phyloP scores from a whole-genome alignment of 1,140 invertebrate species.

The Tetragonula clypearis region DNA sequence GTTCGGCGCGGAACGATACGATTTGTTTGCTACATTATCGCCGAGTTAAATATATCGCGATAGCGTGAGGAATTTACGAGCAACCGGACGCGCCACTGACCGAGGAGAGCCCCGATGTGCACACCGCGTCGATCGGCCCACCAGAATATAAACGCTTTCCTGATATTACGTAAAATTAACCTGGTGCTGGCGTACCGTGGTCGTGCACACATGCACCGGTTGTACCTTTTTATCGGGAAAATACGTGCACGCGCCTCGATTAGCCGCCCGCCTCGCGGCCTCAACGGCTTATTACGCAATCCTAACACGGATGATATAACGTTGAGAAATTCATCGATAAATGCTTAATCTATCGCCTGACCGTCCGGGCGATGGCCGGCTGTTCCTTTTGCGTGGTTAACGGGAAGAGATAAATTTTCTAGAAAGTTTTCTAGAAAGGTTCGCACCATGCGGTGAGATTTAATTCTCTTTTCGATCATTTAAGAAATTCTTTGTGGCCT shows the following conservation, averaged over 20 bases:
- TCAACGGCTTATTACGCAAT: conserved; percentile 16
- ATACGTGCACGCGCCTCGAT: conserved; percentile 17
- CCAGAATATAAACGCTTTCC: not conserved
- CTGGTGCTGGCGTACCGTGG: not conserved
- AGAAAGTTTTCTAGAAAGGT: too few relatives aligned
- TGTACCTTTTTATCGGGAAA: conserved; percentile 9
- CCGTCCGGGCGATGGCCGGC: not conserved
- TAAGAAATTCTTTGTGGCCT: too few relatives aligned
- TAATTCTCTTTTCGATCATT: too few relatives aligned
- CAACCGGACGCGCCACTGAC: conserved; percentile 40
- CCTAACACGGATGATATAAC: conserved; percentile 34
- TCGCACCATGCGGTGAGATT: too few relatives aligned
- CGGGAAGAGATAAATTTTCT: too few relatives aligned
- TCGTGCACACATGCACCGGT: not conserved
- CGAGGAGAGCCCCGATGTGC: not conserved
- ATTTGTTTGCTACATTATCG: conserved; percentile 49
- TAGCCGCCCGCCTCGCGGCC: not conserved
- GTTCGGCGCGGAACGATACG: conserved; percentile 43
- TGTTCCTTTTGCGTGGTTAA: too few relatives aligned
- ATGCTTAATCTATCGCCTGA: not conserved
- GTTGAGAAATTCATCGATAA: conserved; percentile 44
- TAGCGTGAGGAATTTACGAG: conserved; percentile 48
- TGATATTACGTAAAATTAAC: conserved; percentile 44
- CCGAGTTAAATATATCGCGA: conserved; percentile 50
- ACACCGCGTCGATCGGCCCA: not conserved